Evolutionary conservation across 2,888 invertebrate genomes (phyloP), one percentile per base, ranked within the genome.

Genomic region (Aleiodes testaceus): DNA sequence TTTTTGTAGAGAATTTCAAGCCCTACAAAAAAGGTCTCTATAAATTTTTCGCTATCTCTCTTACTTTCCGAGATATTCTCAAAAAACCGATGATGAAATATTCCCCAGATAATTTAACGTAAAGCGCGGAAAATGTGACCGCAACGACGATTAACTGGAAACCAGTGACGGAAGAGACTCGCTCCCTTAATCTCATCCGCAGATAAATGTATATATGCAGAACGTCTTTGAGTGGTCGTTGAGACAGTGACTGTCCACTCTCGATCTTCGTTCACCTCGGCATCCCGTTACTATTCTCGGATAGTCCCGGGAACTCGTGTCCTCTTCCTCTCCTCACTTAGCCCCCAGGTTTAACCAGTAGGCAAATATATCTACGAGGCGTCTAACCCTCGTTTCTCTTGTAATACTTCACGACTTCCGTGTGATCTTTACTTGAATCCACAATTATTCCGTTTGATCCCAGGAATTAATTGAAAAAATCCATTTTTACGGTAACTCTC

Each of bases 261-360:
- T 73, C 75, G 75, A 74, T 78, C 76, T 78, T 77, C 77, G 77
- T 80, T 78, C 75, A 79, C 78, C 80, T 79, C 80, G 78, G 76
- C 64, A 63, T 84, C 82, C 84, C 80, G 85, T 81, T 85, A 84
- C 87, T 87, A 87, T 87, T 87, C 85, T 85, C 78, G 87, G 70
- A 70, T 75, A 80, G 81, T 83, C 85, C 86, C 84, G 84, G 85
- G 84, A 79, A 79, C 42, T 45, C 14, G 14, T 61, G 18, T 63
- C 44, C 16, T 22, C 26, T 63, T 63, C 22, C 22, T 20, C 16
- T 12, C 18, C 79, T 80, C 80, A 80, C 81, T 44, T 22, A 79
- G 78, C 77, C 77, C 77, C 77, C 72, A 61, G 73, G 74, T 78
- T 77, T 36, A 36, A 36, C 73, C 79, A 78, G 78, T 78, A 80